Base-by-base conservation (phyloP, 2,113 vertebrate species). In the Pollimyrus isidori region DNA sequence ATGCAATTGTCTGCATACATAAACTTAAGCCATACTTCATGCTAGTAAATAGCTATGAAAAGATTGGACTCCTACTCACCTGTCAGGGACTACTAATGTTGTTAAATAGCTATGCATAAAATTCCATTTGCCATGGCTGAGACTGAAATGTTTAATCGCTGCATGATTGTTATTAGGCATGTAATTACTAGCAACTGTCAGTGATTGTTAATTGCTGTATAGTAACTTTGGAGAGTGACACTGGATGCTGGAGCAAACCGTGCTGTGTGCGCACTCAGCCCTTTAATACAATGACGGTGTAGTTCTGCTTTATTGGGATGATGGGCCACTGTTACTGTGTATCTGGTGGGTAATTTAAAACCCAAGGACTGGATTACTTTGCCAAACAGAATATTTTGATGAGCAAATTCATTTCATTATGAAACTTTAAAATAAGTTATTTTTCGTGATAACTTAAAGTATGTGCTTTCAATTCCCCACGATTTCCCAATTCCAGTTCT, bases 11-110 rank as follows among this genome's bases (percentile, higher is more conserved):
- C 30, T 26, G 39, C n/a, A 42, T 26, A 26, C 50, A 83, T 89
- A 89, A n/a, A 53, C 50, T 23, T 87, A 90, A 87, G 85, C 85
- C 89, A 89, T 89, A 73, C 52, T n/a, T 39, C 3, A 23, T 84
- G 19, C 35, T 42, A 76, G 73, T n/a, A 86, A 48, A 69, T 45
- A n/a, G 58, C 58, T 85, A 87, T 53, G 45, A 80, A 49, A 39
- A 30, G 45, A 21, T 52, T 53, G 26, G 19, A 19, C 17, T 52
- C 46, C 1, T 42, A 10, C 26, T 82, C 48, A 30, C 58, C 62
- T 90, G 30, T n/a, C 50, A 56, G 85, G 85, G 50, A 56, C 6
- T 35, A 53, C 26, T 50, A 86, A 4, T 87, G 85, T 19, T 85
- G 82, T 85, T 49, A 26, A 76, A 15, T 49, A 49, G 45, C 42